Conservation (phyloP, 2,797 vertebrate genomes). For the Loris lydekkerianus region DNA sequence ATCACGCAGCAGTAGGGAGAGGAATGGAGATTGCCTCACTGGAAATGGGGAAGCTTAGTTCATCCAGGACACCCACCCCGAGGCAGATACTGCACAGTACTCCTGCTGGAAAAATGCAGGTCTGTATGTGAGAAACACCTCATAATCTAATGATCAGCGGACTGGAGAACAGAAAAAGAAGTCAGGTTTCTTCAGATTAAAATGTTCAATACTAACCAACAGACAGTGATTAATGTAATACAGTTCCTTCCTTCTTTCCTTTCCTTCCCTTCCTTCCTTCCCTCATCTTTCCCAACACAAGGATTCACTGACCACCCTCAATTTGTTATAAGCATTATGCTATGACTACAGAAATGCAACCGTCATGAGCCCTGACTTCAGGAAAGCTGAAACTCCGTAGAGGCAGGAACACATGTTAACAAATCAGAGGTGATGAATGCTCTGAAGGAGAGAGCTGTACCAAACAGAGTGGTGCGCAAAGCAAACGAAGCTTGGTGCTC, state of each 20-base stretch:
- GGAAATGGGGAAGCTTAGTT: background rate
- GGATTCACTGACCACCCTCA: background rate
- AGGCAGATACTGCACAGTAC: background rate
- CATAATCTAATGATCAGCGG: background rate
- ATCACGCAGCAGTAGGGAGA: background rate
- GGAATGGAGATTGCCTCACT: background rate
- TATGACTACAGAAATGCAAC: conserved; percentile 2
- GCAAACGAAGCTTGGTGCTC: background rate
- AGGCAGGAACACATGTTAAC: background rate
- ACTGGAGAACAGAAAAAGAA: background rate
- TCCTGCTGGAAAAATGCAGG: background rate
- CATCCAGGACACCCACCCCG: background rate
- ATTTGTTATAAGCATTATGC: background rate
- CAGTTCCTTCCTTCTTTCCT: background rate
- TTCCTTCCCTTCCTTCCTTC: too few species aligned
- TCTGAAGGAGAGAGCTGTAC: background rate
- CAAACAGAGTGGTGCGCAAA: background rate
- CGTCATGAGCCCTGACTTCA: background rate
- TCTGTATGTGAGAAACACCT: background rate
- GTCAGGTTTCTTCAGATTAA: conserved; percentile 1
- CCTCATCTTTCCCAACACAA: background rate
- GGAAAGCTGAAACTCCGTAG: background rate
- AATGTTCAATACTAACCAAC: background rate
- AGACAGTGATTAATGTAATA: background rate
- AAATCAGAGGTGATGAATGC: background rate